Evolutionary conservation across 2,113 vertebrate species (phyloP).

Genomic region (Colistium nudipinnis): DNA sequence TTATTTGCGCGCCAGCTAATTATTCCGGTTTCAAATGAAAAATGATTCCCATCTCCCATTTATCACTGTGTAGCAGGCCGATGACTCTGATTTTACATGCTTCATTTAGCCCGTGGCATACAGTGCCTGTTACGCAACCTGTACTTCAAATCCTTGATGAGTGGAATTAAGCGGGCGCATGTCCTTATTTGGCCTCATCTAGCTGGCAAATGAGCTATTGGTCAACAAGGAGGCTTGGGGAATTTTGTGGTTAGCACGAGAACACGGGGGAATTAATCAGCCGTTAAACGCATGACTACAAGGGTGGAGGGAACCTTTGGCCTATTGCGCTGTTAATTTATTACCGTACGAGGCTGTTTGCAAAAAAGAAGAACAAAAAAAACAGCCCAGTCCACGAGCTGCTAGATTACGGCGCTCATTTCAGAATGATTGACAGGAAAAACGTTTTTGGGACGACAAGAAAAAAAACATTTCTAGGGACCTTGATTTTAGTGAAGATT

Average conservation of each 20-base stretch:
- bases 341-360: constrained; percentile 12
- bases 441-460: background rate
- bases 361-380: constrained; percentile 12
- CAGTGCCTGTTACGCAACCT: constrained; percentile 30
- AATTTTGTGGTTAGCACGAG: background rate
- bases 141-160: constrained; percentile 20
- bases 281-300: background rate
- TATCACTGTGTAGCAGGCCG: constrained; percentile 47
- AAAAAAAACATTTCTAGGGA: background rate
- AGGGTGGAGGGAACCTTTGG: constrained; percentile 3
- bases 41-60: constrained; percentile 47
- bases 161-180: constrained; percentile 11
- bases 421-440: constrained; percentile 5
- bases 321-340: constrained; percentile 14
- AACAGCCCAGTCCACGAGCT: constrained; percentile 19
- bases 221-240: constrained; percentile 12
- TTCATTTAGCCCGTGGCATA: constrained; percentile 46
- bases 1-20: constrained; percentile 28
- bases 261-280: constrained; percentile 6
- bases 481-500: constrained; percentile 4
- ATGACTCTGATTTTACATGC: constrained; percentile 55
- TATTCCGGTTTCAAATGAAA: constrained; percentile 38
- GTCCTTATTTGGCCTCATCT: constrained; percentile 44
- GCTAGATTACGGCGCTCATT: background rate
- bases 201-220: constrained; percentile 12